Conservation (phyloP, 1,140 invertebrate species). For the Lithobius niger region DNA sequence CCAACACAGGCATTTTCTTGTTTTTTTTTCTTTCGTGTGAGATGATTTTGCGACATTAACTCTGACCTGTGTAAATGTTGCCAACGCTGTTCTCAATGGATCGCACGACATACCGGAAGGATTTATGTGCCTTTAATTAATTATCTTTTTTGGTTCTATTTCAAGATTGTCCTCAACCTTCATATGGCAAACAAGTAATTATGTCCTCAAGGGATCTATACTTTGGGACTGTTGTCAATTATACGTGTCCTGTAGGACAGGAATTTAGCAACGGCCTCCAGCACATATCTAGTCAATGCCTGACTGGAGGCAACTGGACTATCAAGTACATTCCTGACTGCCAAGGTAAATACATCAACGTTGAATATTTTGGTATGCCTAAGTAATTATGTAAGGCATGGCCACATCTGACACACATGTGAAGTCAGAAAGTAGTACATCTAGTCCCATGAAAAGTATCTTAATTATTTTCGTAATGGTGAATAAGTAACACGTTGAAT, state of each 20-base stretch:
- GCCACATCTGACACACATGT: too few relatives aligned
- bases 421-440: too few relatives aligned
- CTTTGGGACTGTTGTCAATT: constrained; percentile 77
- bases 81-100: too few relatives aligned
- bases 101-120: too few relatives aligned
- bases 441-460: constrained; percentile 1
- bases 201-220: constrained; percentile 81
- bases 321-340: constrained; percentile 83
- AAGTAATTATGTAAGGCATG: too few relatives aligned
- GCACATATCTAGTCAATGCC: constrained; percentile 68
- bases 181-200: constrained; percentile 69
- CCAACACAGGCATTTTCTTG: too few relatives aligned
- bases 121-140: too few relatives aligned
- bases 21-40: too few relatives aligned
- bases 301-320: constrained; percentile 84
- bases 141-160: constrained; percentile 17
- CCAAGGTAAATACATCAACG: constrained; percentile 58
- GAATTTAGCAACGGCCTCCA: constrained; percentile 83
- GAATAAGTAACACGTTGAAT: too few relatives aligned
- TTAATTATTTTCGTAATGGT: background rate
- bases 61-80: too few relatives aligned
- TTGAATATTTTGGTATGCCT: too few relatives aligned
- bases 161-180: constrained; percentile 71
- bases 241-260: constrained; percentile 82
- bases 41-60: too few relatives aligned